These are phyloP conservation scores for Linepithema humile DNA, from an alignment of 1,140 invertebrate species.

Conservation along the genomic window DNA sequence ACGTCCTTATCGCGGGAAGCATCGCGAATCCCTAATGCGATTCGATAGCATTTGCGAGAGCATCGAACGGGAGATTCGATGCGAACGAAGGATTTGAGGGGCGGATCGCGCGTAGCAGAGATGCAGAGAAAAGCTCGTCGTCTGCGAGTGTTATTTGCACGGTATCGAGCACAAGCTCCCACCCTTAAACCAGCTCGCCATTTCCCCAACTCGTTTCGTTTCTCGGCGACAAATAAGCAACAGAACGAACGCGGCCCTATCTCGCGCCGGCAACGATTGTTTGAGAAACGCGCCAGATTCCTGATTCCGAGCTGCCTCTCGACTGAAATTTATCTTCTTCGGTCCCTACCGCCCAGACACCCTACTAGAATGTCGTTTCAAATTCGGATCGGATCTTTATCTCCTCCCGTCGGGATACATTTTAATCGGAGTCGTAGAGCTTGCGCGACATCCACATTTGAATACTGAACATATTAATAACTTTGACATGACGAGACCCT, in stretches of 20 bases:
- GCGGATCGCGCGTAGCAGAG: neutral
- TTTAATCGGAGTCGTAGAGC: slow-evolving; percentile 52
- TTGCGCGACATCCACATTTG: slow-evolving; percentile 9
- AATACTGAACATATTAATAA: slow-evolving; percentile 43
- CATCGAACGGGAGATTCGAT: slow-evolving; percentile 60
- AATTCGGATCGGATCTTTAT: slow-evolving; percentile 66
- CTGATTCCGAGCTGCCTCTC: slow-evolving; percentile 59
- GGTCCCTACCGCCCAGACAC: slow-evolving; percentile 39
- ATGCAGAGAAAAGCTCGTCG: slow-evolving; percentile 47
- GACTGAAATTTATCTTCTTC: slow-evolving; percentile 71
- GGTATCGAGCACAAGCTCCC: slow-evolving; percentile 62
- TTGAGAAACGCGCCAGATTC: slow-evolving; percentile 64
- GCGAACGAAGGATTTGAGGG: slow-evolving; percentile 45
- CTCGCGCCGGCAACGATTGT: slow-evolving; percentile 61
- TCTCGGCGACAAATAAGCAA: slow-evolving; percentile 73
- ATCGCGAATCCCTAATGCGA: slow-evolving; percentile 27
- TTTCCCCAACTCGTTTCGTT: slow-evolving; percentile 71
- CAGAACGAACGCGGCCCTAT: slow-evolving; percentile 68
- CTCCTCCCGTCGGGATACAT: slow-evolving; percentile 24
- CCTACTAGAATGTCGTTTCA: slow-evolving; percentile 56
- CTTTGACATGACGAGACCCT: neutral
- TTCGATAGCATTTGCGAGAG: slow-evolving; percentile 65
- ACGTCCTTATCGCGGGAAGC: slow-evolving; percentile 24
- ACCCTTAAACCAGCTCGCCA: slow-evolving; percentile 52
- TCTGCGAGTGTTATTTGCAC: slow-evolving; percentile 70